Conservation (phyloP, 2,113 vertebrate genomes). For the Antechinus stuartii region DNA sequence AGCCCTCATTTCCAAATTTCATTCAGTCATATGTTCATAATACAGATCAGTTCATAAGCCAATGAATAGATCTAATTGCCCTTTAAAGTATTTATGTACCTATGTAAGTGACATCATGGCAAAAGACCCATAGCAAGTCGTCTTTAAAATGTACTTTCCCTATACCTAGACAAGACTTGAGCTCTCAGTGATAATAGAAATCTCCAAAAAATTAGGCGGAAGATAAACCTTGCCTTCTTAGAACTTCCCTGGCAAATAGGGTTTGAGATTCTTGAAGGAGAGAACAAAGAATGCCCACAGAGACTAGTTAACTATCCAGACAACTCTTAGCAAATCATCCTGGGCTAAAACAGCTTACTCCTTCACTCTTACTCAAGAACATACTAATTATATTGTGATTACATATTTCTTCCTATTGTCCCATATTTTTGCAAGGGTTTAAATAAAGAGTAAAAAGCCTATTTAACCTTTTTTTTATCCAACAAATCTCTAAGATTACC, state of each 20-base stretch:
- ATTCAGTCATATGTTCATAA: background rate
- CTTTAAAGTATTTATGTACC: background rate
- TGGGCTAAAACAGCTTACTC: slow-evolving; percentile 25
- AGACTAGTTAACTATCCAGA: slow-evolving; percentile 6
- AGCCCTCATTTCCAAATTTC: too few species aligned
- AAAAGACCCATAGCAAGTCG: slow-evolving; percentile 1
- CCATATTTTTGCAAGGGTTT: background rate
- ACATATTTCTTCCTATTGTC: background rate
- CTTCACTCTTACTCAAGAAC: background rate
- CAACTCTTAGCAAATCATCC: background rate
- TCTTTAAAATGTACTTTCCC: slow-evolving; percentile 24
- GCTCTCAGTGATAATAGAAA: slow-evolving; percentile 28
- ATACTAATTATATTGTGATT: background rate
- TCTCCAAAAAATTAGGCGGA: slow-evolving; percentile 28
- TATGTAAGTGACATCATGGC: background rate
- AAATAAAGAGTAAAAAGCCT: background rate
- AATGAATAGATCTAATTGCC: background rate
- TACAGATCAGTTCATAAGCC: background rate
- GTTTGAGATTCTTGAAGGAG: slow-evolving; percentile 30
- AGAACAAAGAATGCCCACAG: slow-evolving; percentile 30
- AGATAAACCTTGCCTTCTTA: slow-evolving; percentile 28
- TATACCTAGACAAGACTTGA: background rate
- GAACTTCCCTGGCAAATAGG: slow-evolving; percentile 45
- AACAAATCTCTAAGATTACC: background rate
- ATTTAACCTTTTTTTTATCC: slow-evolving; percentile 31